phyloP scores from a whole-genome alignment of 2,113 vertebrate species.

The Chiloscyllium plagiosum region DNA sequence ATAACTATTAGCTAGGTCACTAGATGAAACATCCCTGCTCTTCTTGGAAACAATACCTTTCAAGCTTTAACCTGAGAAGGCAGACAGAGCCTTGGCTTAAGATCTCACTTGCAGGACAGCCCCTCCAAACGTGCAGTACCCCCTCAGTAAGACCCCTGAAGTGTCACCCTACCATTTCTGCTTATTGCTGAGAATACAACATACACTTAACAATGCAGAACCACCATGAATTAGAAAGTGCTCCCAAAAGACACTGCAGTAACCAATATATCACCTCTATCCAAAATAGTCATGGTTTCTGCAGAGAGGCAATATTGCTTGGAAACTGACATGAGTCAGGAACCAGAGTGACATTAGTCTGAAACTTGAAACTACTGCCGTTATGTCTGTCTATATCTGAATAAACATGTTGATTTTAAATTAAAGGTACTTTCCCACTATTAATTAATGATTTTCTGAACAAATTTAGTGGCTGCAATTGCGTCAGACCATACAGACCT shows the following conservation, averaged over 20 bases:
- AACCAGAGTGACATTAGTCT: background rate
- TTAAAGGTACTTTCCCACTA: background rate
- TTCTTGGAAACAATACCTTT: too few species aligned
- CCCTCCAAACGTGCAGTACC: background rate
- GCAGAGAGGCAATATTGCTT: background rate
- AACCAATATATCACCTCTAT: background rate
- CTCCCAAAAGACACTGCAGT: background rate
- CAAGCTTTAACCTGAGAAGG: background rate
- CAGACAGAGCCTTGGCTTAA: background rate
- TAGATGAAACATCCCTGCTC: background rate
- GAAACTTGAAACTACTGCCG: background rate
- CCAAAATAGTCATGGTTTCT: background rate
- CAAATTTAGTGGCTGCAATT: background rate
- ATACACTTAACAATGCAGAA: background rate
- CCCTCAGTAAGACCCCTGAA: background rate
- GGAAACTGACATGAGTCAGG: background rate
- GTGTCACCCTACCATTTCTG: background rate
- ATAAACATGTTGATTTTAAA: background rate
- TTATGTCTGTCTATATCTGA: background rate
- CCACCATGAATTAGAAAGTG: background rate
- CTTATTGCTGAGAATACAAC: background rate
- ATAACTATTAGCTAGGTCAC: background rate
- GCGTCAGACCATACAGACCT: background rate
- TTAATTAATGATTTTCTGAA: background rate
- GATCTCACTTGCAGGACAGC: background rate